Evolutionary conservation across 1,140 invertebrate species (phyloP), one percentile per base, ranked within the genome.

Genomic region (Drosophila orosa): DNA sequence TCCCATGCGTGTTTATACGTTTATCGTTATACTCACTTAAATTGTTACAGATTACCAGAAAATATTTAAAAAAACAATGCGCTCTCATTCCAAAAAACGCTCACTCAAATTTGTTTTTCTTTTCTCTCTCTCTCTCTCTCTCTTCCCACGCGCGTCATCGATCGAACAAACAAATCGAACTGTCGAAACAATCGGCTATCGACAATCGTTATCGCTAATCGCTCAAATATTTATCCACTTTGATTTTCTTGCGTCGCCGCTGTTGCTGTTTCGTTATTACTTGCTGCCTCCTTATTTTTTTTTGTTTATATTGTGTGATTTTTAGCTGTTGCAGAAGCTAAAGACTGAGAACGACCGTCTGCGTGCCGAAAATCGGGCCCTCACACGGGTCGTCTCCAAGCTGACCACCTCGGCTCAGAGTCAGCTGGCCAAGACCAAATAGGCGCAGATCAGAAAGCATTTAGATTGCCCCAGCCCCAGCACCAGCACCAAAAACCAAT

Each of bases 271-370:
- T 69, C 37, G 33, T 50, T 68, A 52, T 55, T 29, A 74, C 45
- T 79, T 65, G 68, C 52, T 54, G 50, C 58, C 50, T 65, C 75
- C 47, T 78, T 65, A 57, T 50, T 57, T 65, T 74, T 59, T 75
- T 65, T 72, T 72, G 75, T 52, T 58, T 71, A 47, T 74, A 72
- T 83, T 65, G 69, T 89, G 76, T 89, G 67, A 80, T 79, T 98
- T 54, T 93, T 97, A 99, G 98, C 97, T 97, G 96, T 96, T 98
- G 94, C 96, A 98, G 97, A 98, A 97, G 94, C 95, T 98, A 95
- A 98, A 98, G 96, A 96, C 96, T 93, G 97, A 98, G 95, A 98
- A 98, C 95, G 97, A 98, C 95, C 96, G 97, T 94, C 95, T 98
- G 95, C 96, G 97, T 94, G 96, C 97, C 92, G 97, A 98, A 95